Evolutionary conservation across 2,797 vertebrate genomes (phyloP).

Genomic region (Oceanodroma leucorhoa): DNA sequence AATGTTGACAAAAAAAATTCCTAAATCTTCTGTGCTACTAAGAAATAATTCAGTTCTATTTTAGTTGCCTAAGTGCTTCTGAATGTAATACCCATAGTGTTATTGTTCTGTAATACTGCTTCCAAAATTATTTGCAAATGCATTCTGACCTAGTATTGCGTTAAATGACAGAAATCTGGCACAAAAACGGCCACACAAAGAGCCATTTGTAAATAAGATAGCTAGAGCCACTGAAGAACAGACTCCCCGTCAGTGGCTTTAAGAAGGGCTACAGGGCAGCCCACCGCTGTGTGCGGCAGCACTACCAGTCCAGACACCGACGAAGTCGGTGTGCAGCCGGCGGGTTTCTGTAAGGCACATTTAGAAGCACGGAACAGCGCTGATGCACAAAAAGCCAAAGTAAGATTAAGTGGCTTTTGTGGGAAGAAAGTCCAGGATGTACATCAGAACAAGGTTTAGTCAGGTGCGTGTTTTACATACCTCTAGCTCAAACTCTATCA

Average conservation of each 20-base stretch:
- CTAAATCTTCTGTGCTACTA: neutral
- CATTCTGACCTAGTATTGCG: neutral
- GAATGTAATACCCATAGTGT: neutral
- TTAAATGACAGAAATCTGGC: neutral
- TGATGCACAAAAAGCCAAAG: neutral
- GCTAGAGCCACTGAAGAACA: neutral
- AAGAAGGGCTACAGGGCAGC: fast-evolving
- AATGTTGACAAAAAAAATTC: neutral
- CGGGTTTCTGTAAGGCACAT: neutral
- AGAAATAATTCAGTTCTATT: neutral
- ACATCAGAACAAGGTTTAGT: neutral
- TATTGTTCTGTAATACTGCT: neutral
- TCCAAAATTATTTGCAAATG: constrained; percentile 12
- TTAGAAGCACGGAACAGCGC: fast-evolving
- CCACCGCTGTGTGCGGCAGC: neutral
- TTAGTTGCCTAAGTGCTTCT: neutral
- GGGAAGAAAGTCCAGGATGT: neutral
- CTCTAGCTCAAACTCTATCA: neutral
- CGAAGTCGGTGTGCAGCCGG: fast-evolving
- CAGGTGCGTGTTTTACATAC: fast-evolving
- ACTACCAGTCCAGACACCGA: too few species aligned
- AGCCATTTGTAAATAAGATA: neutral
- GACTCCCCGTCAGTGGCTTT: neutral
- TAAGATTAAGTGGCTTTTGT: neutral
- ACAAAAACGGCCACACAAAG: neutral